Evolutionary conservation across 2,113 vertebrate genomes (phyloP), one percentile per base, ranked within the genome.

Genomic region (Coryphaenoides rupestris): DNA sequence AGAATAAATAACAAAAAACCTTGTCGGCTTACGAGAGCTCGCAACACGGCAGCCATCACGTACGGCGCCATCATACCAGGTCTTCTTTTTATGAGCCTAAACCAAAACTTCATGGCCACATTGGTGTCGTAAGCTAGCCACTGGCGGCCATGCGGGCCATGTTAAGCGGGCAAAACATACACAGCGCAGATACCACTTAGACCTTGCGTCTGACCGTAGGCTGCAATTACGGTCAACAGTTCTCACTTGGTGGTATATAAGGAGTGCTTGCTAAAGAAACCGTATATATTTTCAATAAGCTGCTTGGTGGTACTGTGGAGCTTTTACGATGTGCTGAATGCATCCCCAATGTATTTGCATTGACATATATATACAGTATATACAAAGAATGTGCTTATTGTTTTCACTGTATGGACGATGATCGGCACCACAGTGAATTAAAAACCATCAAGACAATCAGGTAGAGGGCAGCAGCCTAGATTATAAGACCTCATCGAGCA

Each of bases 191-290:
- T 54, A 52, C 77, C 84, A 75, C 82, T 14, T 83, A 82, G 75
- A 76, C 81, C 86, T 83, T 79, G 45, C 74, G 75, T 67, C 5
- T 22, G 21, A 68, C 82, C 79, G 3, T 71, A 84, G 71, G 69
- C 50, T 78, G 63, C 60, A 83, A 88, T 88, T 86, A 80, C 76
- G 82, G 79, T 77, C 3, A 10, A n/a, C 65, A 55, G 74, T 66
- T 70, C 22, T 68, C 69, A 63, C 70, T 74, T 55, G 77, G 79
- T 46, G 79, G 84, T 58, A 13, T 69, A 57, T 64, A 63, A 50
- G 15, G 17, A 50, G 9, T 17, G 47, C 14, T 50, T 50, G 47
- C 3, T 50, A 17, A 50, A 50, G 47, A 50, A 46, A 59, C 22
- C 52, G n/a, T n/a, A 50, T 16, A n/a, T 17, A 50, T 5, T 13